phyloP scores from a whole-genome alignment of 1,140 invertebrate species.

The Dinoponera quadriceps region DNA sequence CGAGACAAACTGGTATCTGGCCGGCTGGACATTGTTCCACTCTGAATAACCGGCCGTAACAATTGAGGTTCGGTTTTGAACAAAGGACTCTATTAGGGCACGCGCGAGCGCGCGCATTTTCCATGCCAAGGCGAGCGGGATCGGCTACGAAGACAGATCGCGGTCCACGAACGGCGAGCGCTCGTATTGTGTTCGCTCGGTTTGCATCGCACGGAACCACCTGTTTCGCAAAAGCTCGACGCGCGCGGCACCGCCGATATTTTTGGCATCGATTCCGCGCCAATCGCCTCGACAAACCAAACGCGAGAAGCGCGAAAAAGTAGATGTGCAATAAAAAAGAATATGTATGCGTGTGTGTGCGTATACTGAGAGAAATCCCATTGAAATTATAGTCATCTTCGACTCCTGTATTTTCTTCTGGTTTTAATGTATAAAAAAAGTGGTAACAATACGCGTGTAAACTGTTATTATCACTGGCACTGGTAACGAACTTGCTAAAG shows the following conservation, averaged over 20 bases:
- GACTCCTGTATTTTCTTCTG: too few species aligned
- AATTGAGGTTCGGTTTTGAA: constrained; percentile 72
- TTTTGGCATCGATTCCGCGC: constrained; percentile 4
- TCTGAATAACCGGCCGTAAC: constrained; percentile 61
- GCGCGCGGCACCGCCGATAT: constrained; percentile 24
- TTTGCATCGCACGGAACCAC: constrained; percentile 70
- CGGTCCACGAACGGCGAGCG: constrained; percentile 73
- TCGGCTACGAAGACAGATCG: constrained; percentile 74
- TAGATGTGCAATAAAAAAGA: too few species aligned
- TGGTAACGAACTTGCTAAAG: too few species aligned
- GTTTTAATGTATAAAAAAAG: too few species aligned
- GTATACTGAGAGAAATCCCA: too few species aligned
- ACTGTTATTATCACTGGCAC: too few species aligned
- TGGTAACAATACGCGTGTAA: too few species aligned
- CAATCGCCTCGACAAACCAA: constrained; percentile 60
- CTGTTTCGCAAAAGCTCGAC: constrained; percentile 78
- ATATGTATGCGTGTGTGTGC: too few species aligned
- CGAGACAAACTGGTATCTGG: constrained; percentile 46
- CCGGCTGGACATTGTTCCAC: constrained; percentile 67
- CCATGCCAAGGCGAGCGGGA: constrained; percentile 79
- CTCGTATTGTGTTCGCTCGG: constrained; percentile 72
- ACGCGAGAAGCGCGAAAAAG: constrained; percentile 25
- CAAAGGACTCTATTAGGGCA: constrained; percentile 74
- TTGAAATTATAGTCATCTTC: too few species aligned
- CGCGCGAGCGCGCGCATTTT: constrained; percentile 70